Evolutionary conservation across 2,113 vertebrate genomes (phyloP).

Genomic region (Lonchura striata): DNA sequence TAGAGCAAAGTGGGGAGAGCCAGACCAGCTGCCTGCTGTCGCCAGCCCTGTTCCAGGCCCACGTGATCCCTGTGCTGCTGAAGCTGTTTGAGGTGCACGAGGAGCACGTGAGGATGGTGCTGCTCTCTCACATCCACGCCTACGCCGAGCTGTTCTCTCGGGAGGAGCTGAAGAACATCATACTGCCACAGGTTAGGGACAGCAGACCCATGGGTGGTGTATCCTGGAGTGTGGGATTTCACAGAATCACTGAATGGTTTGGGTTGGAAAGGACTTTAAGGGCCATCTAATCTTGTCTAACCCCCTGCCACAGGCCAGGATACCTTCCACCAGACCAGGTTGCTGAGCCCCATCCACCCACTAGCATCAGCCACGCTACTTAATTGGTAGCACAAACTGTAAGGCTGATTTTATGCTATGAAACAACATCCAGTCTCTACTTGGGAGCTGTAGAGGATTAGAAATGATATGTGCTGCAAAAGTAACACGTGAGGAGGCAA

Average conservation of each 20-base stretch:
- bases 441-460: not conserved
- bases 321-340: not conserved
- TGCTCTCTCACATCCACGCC: constrained; percentile 89
- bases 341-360: not conserved
- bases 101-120: constrained; percentile 89
- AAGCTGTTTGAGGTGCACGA: constrained; percentile 92
- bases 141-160: constrained; percentile 87
- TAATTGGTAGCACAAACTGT: not conserved
- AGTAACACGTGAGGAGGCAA: not conserved
- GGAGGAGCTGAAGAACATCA: constrained; percentile 89
- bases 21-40: constrained; percentile 85
- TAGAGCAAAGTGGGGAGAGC: constrained; percentile 75
- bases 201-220: rapidly evolving
- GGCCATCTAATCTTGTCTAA: not conserved
- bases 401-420: not conserved
- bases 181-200: constrained; percentile 89
- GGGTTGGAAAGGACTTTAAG: not conserved
- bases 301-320: not conserved
- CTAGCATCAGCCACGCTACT: not conserved
- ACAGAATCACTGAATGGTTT: not conserved
- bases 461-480: not conserved
- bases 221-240: not conserved
- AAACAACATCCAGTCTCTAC: not conserved
- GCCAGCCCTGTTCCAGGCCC: constrained; percentile 82
- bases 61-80: constrained; percentile 89